Conservation (phyloP, 2,113 vertebrate species). For the Delphinus delphis region DNA sequence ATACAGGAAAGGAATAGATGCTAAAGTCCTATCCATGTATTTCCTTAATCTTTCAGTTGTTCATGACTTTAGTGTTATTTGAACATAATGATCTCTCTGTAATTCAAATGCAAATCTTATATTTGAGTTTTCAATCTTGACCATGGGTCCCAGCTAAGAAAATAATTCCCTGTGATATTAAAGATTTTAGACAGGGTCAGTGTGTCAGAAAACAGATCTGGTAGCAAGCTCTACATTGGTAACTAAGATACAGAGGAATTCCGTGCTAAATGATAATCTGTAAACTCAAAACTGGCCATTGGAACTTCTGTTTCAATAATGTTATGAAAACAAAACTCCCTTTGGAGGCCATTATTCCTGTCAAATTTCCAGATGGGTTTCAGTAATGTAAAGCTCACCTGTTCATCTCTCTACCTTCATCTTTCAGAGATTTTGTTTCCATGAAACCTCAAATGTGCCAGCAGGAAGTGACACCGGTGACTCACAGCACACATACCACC, state of each 20-base stretch:
- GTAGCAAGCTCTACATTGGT: background rate
- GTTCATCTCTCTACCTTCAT: background rate
- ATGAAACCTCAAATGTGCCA: conserved; percentile 60
- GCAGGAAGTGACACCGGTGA: conserved; percentile 72
- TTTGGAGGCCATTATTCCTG: background rate
- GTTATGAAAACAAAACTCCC: background rate
- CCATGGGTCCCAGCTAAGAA: background rate
- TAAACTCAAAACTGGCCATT: background rate
- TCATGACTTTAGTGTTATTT: background rate
- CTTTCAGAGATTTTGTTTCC: conserved; percentile 23
- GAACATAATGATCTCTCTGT: background rate
- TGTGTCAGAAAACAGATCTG: background rate
- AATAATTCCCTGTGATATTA: background rate
- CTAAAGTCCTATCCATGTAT: background rate
- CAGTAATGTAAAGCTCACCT: background rate
- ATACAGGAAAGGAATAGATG: background rate
- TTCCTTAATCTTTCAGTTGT: background rate
- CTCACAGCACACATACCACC: conserved; percentile 70
- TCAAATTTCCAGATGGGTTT: background rate
- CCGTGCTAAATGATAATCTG: background rate
- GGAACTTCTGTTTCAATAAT: background rate
- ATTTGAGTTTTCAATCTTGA: background rate
- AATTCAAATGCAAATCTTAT: background rate
- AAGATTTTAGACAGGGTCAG: background rate
- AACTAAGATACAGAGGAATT: background rate